Percentiles rank a stretch among this genome's conserved stretches.
These are phyloP conservation scores for Parus major DNA, from an alignment of 2,113 vertebrate genomes.

Conservation along the genomic window DNA sequence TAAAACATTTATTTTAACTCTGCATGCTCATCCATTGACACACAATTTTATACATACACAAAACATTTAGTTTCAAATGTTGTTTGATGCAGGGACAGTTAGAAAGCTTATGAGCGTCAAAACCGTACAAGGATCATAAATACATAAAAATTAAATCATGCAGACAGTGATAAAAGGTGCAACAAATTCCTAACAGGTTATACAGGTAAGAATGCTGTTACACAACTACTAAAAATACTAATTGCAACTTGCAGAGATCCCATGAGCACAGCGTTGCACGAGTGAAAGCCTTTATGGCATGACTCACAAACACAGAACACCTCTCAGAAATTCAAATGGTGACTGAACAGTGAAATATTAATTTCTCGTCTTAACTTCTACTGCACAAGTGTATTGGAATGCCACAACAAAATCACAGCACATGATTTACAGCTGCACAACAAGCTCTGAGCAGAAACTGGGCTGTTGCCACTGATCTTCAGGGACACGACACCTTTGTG, in stretches of 20 bases:
- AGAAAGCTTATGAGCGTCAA: neutral
- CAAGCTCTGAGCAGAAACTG: neutral
- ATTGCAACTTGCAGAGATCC: neutral
- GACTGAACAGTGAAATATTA: neutral
- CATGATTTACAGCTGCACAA: neutral
- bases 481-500: accelerated
- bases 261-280: accelerated
- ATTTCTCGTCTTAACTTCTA: neutral
- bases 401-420: neutral
- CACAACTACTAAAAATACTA: neutral
- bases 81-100: neutral
- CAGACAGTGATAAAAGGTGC: neutral
- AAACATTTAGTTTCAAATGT: neutral
- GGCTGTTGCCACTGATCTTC: neutral
- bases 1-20: neutral
- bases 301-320: neutral
- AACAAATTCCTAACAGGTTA: neutral
- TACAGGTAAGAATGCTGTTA: neutral
- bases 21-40: neutral
- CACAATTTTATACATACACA: neutral
- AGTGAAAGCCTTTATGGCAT: accelerated
- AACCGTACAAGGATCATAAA: neutral
- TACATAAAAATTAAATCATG: neutral
- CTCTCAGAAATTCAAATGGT: neutral
- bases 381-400: neutral